phyloP scores from a whole-genome alignment of 2,888 invertebrate species.

The Camponotus fellah region DNA sequence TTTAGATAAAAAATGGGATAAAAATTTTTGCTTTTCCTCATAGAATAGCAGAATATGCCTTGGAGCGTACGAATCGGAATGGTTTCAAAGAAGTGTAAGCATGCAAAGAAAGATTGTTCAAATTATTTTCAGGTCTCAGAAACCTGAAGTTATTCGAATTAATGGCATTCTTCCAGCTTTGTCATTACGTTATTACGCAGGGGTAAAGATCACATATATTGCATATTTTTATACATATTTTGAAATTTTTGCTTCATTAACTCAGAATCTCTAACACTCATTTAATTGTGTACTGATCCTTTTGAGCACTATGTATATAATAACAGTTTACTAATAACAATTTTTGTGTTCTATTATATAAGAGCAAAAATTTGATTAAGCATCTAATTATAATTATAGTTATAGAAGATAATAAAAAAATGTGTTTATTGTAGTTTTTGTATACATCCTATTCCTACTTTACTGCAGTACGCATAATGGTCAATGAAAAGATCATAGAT shows the following conservation, averaged over 20 bases:
- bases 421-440: not conserved
- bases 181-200: constrained; percentile 36
- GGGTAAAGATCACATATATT: not conserved
- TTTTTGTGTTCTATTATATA: not conserved
- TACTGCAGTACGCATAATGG: constrained; percentile 25
- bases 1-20: not conserved
- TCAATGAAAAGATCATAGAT: not conserved
- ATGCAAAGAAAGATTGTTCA: constrained; percentile 31
- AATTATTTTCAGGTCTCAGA: constrained; percentile 37
- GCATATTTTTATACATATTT: not conserved
- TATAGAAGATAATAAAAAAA: not conserved
- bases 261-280: not conserved
- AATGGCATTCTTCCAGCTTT: constrained; percentile 47
- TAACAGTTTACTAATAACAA: not conserved
- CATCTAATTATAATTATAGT: not conserved
- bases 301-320: not conserved
- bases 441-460: constrained; percentile 35
- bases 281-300: not conserved
- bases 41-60: constrained; percentile 44
- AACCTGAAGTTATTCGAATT: constrained; percentile 24
- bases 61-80: constrained; percentile 53
- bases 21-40: not conserved
- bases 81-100: constrained; percentile 36
- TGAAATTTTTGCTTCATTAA: not conserved
- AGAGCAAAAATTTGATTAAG: not conserved